These are phyloP conservation scores for Antechinus stuartii DNA, from an alignment of 2,113 vertebrate genomes.

Conservation along the genomic window DNA sequence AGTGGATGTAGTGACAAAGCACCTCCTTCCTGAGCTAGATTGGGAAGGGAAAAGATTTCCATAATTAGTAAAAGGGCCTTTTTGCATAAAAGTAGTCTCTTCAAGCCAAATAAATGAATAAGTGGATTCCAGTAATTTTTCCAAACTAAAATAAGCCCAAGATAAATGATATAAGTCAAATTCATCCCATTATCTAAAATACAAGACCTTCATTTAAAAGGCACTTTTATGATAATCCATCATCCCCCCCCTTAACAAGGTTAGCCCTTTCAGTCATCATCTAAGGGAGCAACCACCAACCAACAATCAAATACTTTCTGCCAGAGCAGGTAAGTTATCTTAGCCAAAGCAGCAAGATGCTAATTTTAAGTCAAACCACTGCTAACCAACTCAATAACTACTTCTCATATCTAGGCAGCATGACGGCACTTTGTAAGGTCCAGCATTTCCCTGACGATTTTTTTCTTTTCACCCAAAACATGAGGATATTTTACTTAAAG, in stretches of 20 bases:
- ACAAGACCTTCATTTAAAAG: slow-evolving; percentile 18
- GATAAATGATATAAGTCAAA: slow-evolving; percentile 46
- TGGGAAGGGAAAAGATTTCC: slow-evolving; percentile 3
- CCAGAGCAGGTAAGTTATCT: not conserved
- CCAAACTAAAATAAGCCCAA: not conserved
- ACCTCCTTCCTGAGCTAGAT: slow-evolving; percentile 63
- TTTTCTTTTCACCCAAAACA: not conserved
- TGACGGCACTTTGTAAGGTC: not conserved
- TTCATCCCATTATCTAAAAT: slow-evolving; percentile 13
- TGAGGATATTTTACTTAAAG: not conserved
- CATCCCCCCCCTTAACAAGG: too few species aligned
- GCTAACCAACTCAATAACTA: not conserved
- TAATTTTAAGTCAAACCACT: not conserved
- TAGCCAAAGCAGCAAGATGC: not conserved
- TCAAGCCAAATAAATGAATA: not conserved
- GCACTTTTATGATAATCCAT: not conserved
- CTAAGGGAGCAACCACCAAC: not conserved
- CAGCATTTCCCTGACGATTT: not conserved
- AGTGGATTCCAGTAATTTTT: not conserved
- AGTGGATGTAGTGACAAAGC: slow-evolving; percentile 54
- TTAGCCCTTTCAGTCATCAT: not conserved
- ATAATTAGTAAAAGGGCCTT: slow-evolving; percentile 1
- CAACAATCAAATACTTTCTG: not conserved
- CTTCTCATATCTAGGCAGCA: not conserved
- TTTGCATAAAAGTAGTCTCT: not conserved